phyloP scores from a whole-genome alignment of 2,113 vertebrate species.

The Pavo muticus region DNA sequence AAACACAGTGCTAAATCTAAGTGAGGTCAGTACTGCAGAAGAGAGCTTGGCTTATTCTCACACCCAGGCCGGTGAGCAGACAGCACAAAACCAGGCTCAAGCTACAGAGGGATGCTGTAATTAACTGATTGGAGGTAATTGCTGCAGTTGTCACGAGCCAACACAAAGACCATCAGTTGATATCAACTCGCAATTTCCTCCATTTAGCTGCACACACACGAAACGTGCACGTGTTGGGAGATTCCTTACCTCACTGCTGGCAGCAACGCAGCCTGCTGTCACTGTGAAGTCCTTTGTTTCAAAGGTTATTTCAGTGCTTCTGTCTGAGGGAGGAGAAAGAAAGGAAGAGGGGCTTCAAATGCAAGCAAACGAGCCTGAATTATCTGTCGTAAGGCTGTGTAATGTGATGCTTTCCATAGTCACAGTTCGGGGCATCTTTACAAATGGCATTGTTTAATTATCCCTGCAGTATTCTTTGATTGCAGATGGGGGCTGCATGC shows the following conservation, averaged over 20 bases:
- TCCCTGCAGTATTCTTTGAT: not conserved
- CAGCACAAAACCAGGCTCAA: not conserved
- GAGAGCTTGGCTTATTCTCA: not conserved
- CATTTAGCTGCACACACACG: slow-evolving; percentile 23
- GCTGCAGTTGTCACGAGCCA: not conserved
- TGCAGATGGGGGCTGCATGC: not conserved
- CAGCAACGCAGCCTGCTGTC: slow-evolving; percentile 50
- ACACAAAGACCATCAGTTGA: slow-evolving; percentile 22
- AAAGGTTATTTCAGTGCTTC: slow-evolving; percentile 19
- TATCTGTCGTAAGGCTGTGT: not conserved
- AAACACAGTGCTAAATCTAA: not conserved
- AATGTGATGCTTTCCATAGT: not conserved
- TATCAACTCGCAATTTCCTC: slow-evolving; percentile 31
- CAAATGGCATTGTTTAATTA: not conserved
- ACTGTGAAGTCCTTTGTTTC: slow-evolving; percentile 59
- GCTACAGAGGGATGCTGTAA: not conserved
- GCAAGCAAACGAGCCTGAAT: not conserved
- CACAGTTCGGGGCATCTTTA: not conserved
- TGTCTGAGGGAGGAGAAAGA: slow-evolving; percentile 11
- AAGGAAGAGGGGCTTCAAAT: not conserved
- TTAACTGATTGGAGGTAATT: slow-evolving; percentile 63
- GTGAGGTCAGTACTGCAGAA: not conserved
- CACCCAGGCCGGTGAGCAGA: not conserved
- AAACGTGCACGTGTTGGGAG: slow-evolving; percentile 37
- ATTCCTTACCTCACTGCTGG: slow-evolving; percentile 50